phyloP scores from a whole-genome alignment of 2,113 vertebrate species.

The Stomatorhinus ivindoensis region DNA sequence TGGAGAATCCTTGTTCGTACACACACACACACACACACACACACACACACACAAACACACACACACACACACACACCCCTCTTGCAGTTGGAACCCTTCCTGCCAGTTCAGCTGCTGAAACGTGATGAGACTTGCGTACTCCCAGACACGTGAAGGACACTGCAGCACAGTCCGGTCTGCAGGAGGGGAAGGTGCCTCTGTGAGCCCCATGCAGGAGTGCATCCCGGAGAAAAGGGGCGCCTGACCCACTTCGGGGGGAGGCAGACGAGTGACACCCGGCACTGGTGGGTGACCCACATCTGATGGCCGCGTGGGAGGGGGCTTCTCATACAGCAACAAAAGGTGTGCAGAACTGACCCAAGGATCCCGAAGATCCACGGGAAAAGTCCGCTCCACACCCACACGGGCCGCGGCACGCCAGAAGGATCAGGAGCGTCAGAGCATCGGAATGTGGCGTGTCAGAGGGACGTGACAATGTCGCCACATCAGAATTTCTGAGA shows the following conservation, averaged over 20 bases:
- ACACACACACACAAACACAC: neutral
- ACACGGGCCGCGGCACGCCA: neutral
- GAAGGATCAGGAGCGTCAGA: neutral
- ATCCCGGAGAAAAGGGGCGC: neutral
- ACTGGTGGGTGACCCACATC: neutral
- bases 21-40: too few relatives aligned
- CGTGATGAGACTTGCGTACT: neutral
- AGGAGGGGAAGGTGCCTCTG: neutral
- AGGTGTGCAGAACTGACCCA: neutral
- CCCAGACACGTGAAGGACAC: constrained; percentile 4
- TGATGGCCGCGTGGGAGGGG: neutral
- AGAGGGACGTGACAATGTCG: neutral
- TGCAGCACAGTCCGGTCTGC: neutral
- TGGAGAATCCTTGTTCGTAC: neutral
- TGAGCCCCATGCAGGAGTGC: neutral
- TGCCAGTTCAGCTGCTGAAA: neutral
- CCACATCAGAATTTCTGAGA: neutral
- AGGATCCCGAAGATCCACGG: neutral
- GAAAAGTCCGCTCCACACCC: neutral
- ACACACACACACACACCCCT: neutral
- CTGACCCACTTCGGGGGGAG: neutral
- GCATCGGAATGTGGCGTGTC: neutral
- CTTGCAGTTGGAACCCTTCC: neutral
- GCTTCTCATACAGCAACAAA: neutral
- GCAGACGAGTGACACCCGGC: neutral